A percentile compares a stretch with the other conserved stretches of the same genome.
These are phyloP conservation scores for Montipora sp. DNA, from an alignment of 64 coral and sea anemone genomes.

Conservation along the genomic window DNA sequence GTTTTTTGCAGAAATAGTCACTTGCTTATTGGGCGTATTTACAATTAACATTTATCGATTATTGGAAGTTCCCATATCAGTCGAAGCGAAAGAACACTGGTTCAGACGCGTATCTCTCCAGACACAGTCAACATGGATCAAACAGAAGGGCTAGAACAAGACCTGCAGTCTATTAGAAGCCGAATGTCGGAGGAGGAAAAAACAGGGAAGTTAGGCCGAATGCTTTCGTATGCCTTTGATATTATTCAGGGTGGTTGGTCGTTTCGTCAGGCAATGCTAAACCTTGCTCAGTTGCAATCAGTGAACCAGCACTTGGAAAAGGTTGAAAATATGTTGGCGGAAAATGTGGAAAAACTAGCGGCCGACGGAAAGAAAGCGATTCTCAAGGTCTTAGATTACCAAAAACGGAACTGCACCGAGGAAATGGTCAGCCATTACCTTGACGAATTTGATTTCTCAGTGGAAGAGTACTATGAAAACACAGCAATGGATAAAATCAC, in stretches of 20 bases:
- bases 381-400: conserved; percentile 56
- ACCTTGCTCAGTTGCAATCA: conserved; percentile 33
- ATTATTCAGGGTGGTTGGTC: conserved; percentile 46
- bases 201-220: conserved; percentile 56
- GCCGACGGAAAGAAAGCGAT: conserved; percentile 64
- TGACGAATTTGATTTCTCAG: background rate
- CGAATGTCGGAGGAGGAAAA: conserved; percentile 49
- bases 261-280: conserved; percentile 13
- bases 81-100: too few species aligned
- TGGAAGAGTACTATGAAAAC: conserved; percentile 48
- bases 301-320: conserved; percentile 42
- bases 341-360: conserved; percentile 9
- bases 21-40: too few species aligned
- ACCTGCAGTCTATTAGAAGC: background rate
- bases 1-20: too few species aligned
- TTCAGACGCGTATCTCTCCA: too few species aligned
- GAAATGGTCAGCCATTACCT: conserved; percentile 35
- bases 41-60: too few species aligned
- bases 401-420: conserved; percentile 68
- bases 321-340: conserved; percentile 35
- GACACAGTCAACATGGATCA: background rate
- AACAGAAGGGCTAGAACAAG: background rate
- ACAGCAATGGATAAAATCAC: conserved; percentile 22
- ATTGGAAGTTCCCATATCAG: too few species aligned
- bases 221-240: conserved; percentile 30